Base-by-base conservation (phyloP, 1,140 invertebrate species). In the Sarcophaga peregrina region DNA sequence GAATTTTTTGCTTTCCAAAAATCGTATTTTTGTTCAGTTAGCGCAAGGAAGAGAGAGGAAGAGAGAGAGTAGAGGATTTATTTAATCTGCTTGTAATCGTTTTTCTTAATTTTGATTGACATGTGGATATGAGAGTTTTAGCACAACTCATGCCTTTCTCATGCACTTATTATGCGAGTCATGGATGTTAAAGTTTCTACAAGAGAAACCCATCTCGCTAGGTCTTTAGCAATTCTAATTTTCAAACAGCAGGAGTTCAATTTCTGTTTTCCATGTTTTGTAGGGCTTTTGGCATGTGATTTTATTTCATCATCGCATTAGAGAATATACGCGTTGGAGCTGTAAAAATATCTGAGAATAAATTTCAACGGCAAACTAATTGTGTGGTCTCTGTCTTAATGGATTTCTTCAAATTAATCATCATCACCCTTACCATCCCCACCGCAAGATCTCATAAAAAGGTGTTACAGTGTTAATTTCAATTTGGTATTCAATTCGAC, bases 391-490 rank as follows among this genome's bases (percentile, higher is more conserved):
- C 9, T 68, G n/a, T 20, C 9, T 68, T 68, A 17, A 68, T n/a
- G 54, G n/a, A 58, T n/a, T 58, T 58, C 25, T 58, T 58, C 54
- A 58, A 58, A 58, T 58, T 58, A 58, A 58, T 58, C 54, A 58
- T 58, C 54, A 58, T 58, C 54, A 58, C 15, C 54, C 15, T n/a
- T 13, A n/a, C n/a, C 54, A 58, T 58, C 25, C 25, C 25, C 25
- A 37, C 25, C 25, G 4, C 25, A 37, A 37, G 25, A 37, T 37
- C 25, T 37, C 25, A 58, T 13, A 58, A 17, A 25, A 68, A 68
- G 62, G 62, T 68, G 62, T 68, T 68, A 68, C 17, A 68, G 62
- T 68, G 62, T 68, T 68, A 68, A 68, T 68, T 68, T 25, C 20
- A 20, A 8, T 20, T 9, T 37, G 25, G 25, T n/a, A 68, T 68